These are phyloP conservation scores for Calameuta filiformis DNA, from an alignment of 2,888 invertebrate species.

Conservation along the genomic window DNA sequence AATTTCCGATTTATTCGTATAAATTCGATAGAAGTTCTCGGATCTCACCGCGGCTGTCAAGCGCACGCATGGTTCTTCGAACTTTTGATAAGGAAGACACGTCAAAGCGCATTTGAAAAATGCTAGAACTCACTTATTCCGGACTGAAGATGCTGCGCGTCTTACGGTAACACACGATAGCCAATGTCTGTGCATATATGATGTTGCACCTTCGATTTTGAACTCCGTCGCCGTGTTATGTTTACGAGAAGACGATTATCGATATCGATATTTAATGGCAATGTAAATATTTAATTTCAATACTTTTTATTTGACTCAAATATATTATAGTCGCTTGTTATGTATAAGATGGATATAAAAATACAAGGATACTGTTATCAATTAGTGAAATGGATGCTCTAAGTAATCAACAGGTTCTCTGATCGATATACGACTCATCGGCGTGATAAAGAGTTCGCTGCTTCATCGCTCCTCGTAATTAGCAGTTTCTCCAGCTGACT, in stretches of 20 bases:
- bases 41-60: background rate
- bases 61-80: background rate
- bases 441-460: background rate
- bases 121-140: background rate
- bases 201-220: background rate
- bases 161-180: background rate
- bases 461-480: background rate
- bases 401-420: background rate
- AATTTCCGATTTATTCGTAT: background rate
- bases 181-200: background rate
- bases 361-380: background rate
- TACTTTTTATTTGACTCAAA: background rate
- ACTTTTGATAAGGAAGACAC: background rate
- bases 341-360: background rate
- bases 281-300: background rate
- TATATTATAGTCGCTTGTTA: background rate
- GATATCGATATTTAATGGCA: background rate
- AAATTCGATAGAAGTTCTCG: background rate
- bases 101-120: background rate
- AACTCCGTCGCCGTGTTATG: background rate
- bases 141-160: background rate
- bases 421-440: background rate
- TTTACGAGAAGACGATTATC: too few relatives aligned
- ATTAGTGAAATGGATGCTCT: background rate
- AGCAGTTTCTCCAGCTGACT: background rate